A percentile compares a stretch with the other conserved stretches of the same genome.
phyloP scores from a whole-genome alignment of 2,113 vertebrate species.

The Scytalopus superciliaris region DNA sequence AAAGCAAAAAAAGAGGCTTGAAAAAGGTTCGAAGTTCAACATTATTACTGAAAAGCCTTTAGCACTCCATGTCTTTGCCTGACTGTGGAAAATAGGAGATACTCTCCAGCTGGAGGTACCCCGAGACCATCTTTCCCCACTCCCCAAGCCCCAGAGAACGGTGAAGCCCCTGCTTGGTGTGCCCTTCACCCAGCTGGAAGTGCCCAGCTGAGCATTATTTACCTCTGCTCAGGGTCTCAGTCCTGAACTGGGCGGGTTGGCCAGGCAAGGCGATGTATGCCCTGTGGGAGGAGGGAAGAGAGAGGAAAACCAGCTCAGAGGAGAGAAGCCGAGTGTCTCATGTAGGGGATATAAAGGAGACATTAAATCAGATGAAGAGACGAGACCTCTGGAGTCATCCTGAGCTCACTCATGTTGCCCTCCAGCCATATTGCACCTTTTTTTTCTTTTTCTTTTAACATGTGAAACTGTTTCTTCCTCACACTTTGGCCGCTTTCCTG shows the following conservation, averaged over 20 bases:
- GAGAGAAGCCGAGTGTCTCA: not conserved
- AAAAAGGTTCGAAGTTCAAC: not conserved
- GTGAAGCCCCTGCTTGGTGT: not conserved
- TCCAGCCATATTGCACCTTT: not conserved
- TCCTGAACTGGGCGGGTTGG: accelerated
- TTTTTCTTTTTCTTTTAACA: not conserved
- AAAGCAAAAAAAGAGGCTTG: not conserved
- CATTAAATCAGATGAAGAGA: not conserved
- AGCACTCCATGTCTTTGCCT: not conserved
- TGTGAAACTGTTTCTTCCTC: not conserved
- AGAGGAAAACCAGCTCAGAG: not conserved
- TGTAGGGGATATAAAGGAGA: not conserved
- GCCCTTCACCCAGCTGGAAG: not conserved
- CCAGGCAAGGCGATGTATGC: not conserved
- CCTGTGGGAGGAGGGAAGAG: not conserved
- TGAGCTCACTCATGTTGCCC: not conserved
- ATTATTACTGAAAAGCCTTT: not conserved
- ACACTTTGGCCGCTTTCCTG: not conserved
- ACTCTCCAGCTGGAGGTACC: not conserved
- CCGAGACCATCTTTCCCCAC: not conserved
- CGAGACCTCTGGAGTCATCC: not conserved
- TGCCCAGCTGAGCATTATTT: not conserved
- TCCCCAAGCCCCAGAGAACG: not conserved
- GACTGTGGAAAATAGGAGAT: accelerated
- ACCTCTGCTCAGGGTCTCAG: not conserved